Conservation (phyloP, 2,888 invertebrate genomes). For the Adelphocoris suturalis region DNA sequence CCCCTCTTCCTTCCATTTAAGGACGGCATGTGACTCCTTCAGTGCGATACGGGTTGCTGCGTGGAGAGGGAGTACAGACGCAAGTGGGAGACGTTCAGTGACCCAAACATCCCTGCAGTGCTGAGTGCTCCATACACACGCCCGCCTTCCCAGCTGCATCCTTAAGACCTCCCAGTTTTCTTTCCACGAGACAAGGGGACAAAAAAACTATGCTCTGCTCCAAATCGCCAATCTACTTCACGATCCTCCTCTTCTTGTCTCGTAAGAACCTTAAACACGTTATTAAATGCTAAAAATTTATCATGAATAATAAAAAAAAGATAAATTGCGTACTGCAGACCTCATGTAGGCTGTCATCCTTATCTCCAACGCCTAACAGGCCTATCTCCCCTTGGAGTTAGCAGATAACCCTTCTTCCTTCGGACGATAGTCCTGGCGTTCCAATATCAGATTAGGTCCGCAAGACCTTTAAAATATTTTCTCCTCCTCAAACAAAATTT, state of each 20-base stretch:
- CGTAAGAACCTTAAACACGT: conserved; percentile 4
- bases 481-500: background rate
- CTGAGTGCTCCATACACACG: background rate
- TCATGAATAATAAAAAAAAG: background rate
- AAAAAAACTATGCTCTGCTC: conserved; percentile 5
- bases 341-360: conserved; percentile 22
- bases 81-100: conserved; percentile 22
- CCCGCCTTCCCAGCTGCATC: conserved; percentile 24
- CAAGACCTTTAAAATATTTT: conserved; percentile 3
- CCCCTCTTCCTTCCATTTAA: background rate
- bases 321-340: background rate
- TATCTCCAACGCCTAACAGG: conserved; percentile 9
- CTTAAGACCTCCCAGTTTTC: background rate
- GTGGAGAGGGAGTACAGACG: background rate
- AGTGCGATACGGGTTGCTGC: background rate
- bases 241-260: conserved; percentile 3
- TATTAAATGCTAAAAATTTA: background rate
- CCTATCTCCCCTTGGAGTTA: conserved; percentile 24
- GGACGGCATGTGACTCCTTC: background rate
- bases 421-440: background rate
- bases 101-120: conserved; percentile 21
- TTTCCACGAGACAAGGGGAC: background rate
- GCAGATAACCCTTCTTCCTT: conserved; percentile 29
- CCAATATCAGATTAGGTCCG: background rate
- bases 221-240: conserved; percentile 5